These are phyloP conservation scores for Melitaea cinxia DNA, from an alignment of 1,140 invertebrate species.

Conservation along the genomic window DNA sequence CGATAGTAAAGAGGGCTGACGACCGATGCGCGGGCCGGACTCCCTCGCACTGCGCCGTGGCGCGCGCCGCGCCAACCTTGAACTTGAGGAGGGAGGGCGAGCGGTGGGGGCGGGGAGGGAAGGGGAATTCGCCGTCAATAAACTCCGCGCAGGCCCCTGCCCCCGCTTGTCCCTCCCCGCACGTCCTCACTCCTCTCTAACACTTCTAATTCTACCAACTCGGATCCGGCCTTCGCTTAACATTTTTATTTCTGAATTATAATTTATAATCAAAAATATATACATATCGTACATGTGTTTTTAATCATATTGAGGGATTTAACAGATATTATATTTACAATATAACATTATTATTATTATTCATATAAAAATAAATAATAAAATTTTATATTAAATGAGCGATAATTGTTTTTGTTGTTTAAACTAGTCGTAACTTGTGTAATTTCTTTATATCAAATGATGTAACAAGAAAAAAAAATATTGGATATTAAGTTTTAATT, in stretches of 20 bases:
- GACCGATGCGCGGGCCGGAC: constrained; percentile 80
- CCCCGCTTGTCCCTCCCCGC: constrained; percentile 50
- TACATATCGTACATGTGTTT: background rate
- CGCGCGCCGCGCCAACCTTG: constrained; percentile 86
- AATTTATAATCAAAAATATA: background rate
- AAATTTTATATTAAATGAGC: no score
- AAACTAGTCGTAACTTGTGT: no score
- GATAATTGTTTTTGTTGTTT: no score
- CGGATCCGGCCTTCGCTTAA: background rate
- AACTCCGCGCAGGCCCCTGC: constrained; percentile 77
- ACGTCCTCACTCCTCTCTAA: constrained; percentile 21
- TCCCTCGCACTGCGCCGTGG: constrained; percentile 82
- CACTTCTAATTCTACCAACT: constrained; percentile 13
- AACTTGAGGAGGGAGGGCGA: constrained; percentile 84
- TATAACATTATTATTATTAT: no score
- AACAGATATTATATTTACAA: no score
- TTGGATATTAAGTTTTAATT: no score
- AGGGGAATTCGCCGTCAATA: constrained; percentile 74
- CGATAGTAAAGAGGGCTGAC: constrained; percentile 80
- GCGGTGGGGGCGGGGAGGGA: constrained; percentile 39
- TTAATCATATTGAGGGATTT: no score
- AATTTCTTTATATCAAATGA: no score
- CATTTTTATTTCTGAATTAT: background rate
- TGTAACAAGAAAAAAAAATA: no score
- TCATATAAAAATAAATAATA: no score